phyloP scores from a whole-genome alignment of 64 coral and sea anemone genomes.

The Orbicella faveolata region DNA sequence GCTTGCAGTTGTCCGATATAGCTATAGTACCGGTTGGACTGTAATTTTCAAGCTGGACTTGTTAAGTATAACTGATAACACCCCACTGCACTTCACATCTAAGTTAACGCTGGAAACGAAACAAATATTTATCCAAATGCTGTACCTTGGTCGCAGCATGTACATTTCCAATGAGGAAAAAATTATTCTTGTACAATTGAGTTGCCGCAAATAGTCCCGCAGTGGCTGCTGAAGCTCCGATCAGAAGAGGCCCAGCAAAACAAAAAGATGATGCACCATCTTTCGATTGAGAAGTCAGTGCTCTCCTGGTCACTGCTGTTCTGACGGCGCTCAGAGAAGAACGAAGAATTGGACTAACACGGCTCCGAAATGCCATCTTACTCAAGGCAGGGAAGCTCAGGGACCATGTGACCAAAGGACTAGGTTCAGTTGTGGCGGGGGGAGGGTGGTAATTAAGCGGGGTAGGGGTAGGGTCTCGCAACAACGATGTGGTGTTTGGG shows the following conservation, averaged over 20 bases:
- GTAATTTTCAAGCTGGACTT: no score
- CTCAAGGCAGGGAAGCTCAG: neutral
- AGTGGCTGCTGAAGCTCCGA: conserved; percentile 57
- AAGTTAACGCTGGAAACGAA: neutral
- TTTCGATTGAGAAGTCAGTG: conserved; percentile 21
- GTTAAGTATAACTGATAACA: neutral
- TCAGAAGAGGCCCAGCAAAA: conserved; percentile 63
- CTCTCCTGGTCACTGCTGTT: conserved; percentile 2
- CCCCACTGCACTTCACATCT: neutral
- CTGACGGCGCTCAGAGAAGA: conserved; percentile 34
- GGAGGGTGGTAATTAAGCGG: neutral
- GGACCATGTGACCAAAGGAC: neutral
- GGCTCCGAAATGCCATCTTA: conserved; percentile 58
- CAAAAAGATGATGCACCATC: conserved; percentile 36
- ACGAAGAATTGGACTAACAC: conserved; percentile 18
- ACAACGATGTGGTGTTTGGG: no score
- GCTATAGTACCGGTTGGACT: no score
- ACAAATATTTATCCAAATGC: neutral
- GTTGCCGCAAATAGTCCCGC: conserved; percentile 47
- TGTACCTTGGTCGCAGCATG: conserved; percentile 75
- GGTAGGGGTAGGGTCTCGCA: neutral
- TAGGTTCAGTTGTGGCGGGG: neutral
- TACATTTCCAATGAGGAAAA: conserved; percentile 51
- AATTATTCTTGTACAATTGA: conserved; percentile 56
- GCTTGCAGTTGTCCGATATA: no score